Evolutionary conservation across 2,797 vertebrate genomes (phyloP).

Genomic region (Sus cebifrons): DNA sequence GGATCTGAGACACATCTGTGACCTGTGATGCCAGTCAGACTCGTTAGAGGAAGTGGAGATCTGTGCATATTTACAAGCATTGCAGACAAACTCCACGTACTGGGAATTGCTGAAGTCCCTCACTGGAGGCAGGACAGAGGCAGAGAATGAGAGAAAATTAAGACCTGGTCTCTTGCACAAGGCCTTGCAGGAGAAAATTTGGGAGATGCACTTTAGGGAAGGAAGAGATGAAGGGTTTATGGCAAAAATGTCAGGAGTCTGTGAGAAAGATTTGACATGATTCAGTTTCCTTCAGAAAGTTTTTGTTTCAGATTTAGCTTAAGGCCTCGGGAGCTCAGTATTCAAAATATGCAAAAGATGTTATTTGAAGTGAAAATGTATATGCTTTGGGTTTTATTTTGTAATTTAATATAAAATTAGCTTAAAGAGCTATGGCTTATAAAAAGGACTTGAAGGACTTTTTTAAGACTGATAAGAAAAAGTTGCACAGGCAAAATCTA

Average conservation of each 20-base stretch:
- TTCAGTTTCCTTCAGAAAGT: not conserved
- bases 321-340: not conserved
- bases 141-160: conserved; percentile 20
- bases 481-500: not conserved
- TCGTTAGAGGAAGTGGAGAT: not conserved
- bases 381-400: conserved; percentile 30
- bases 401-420: conserved; percentile 49
- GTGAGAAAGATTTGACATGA: not conserved
- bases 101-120: conserved; percentile 24
- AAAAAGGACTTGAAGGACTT: conserved; percentile 1
- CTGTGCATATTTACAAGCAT: conserved; percentile 64
- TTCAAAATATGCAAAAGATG: conserved; percentile 33
- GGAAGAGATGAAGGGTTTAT: not conserved
- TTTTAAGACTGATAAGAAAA: not conserved
- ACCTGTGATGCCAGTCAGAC: too few species aligned
- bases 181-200: not conserved
- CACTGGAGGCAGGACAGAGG: not conserved
- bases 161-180: not conserved
- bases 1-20: too few species aligned
- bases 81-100: not conserved
- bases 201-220: not conserved
- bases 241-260: conserved; percentile 2
- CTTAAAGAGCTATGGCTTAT: conserved; percentile 1
- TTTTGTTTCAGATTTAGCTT: conserved; percentile 45
- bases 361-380: not conserved